Conservation (phyloP, 2,113 vertebrate species). For the Astur gentilis region DNA sequence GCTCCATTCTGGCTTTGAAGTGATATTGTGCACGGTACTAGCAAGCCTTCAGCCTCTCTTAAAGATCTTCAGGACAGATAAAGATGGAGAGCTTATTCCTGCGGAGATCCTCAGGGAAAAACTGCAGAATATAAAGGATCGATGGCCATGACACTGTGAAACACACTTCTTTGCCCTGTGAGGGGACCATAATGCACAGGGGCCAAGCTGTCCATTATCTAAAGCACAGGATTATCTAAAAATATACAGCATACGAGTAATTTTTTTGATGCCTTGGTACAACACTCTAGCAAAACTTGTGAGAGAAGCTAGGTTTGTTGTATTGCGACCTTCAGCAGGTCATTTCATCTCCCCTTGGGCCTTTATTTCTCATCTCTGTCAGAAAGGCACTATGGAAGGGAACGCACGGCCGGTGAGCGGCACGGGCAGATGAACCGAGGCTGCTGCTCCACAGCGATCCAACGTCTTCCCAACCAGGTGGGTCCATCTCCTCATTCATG, state of each 20-base stretch:
- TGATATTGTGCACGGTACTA: background rate
- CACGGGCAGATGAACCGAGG: background rate
- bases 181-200: background rate
- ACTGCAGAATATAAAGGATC: background rate
- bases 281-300: background rate
- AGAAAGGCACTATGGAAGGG: background rate
- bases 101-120: background rate
- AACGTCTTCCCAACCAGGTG: background rate
- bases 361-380: background rate
- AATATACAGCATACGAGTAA: fast-evolving
- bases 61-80: background rate
- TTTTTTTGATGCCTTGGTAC: background rate
- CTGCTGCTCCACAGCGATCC: background rate
- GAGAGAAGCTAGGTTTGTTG: background rate
- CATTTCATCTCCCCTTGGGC: background rate
- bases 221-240: background rate
- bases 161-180: background rate
- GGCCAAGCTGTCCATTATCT: background rate
- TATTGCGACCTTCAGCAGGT: background rate
- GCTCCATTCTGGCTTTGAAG: background rate
- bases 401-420: fast-evolving
- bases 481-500: fast-evolving
- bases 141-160: background rate
- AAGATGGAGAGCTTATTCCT: background rate
- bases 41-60: background rate